Evolutionary conservation across 2,113 vertebrate species (phyloP).

Genomic region (Plestiodon gilberti): DNA sequence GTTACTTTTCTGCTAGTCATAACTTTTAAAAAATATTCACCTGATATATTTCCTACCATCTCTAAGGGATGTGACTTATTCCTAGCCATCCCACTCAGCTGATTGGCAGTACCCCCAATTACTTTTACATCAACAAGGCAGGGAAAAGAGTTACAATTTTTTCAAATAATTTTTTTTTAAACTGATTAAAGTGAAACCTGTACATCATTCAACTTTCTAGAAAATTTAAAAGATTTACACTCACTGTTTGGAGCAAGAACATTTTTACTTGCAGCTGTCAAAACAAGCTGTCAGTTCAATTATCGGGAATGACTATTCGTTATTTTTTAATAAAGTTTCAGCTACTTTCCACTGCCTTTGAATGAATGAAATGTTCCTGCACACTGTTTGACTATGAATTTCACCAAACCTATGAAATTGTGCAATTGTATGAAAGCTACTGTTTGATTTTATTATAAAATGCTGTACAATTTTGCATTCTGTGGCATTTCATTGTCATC

Average conservation of each 20-base stretch:
- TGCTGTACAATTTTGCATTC: constrained; percentile 50
- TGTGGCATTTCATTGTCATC: constrained; percentile 44
- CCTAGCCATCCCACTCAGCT: constrained; percentile 25
- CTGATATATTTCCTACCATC: constrained; percentile 40
- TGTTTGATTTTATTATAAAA: constrained; percentile 70
- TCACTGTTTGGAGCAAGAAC: constrained; percentile 71
- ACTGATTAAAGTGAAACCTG: constrained; percentile 71
- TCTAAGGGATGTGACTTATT: constrained; percentile 46
- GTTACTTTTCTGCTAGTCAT: constrained; percentile 40
- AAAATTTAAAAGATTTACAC: constrained; percentile 77
- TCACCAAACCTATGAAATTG: constrained; percentile 61
- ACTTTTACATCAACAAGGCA: constrained; percentile 52
- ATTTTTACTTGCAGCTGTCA: constrained; percentile 78
- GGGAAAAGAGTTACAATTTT: constrained; percentile 42
- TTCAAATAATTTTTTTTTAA: constrained; percentile 63
- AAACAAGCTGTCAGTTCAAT: constrained; percentile 83
- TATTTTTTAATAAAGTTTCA: constrained; percentile 81
- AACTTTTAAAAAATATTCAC: constrained; percentile 41
- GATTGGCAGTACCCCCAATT: constrained; percentile 71
- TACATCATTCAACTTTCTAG: constrained; percentile 70
- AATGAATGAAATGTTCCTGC: constrained; percentile 72
- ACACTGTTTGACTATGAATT: constrained; percentile 75
- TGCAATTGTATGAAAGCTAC: constrained; percentile 67
- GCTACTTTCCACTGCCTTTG: constrained; percentile 68
- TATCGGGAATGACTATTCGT: constrained; percentile 77